A percentile compares a stretch with the other conserved stretches of the same genome.
These are phyloP conservation scores for Pemphredon lugubris DNA, from an alignment of 2,888 invertebrate genomes.

Conservation along the genomic window DNA sequence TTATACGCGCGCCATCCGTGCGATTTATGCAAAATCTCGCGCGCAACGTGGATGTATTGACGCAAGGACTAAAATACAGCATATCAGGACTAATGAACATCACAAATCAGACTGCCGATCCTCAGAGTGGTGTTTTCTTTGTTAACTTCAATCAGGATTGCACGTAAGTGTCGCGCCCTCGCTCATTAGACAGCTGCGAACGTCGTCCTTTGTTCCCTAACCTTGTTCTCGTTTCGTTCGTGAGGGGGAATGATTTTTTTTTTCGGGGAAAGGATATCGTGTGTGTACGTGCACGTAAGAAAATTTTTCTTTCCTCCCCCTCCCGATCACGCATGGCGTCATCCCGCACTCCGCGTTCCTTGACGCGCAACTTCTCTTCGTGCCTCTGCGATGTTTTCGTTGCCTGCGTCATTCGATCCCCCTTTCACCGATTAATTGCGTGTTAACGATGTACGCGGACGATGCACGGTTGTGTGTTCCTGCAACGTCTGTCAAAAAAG, in stretches of 20 bases:
- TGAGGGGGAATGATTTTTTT: background rate
- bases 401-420: constrained; percentile 45
- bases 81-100: constrained; percentile 91
- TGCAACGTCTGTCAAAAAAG: background rate
- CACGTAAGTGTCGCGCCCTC: constrained; percentile 89
- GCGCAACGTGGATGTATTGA: constrained; percentile 81
- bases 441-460: constrained; percentile 46
- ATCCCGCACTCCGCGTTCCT: background rate
- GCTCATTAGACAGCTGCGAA: constrained; percentile 8
- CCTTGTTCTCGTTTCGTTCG: constrained; percentile 28
- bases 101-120: constrained; percentile 89
- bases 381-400: constrained; percentile 32
- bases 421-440: constrained; percentile 67
- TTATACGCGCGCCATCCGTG: constrained; percentile 52
- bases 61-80: constrained; percentile 81
- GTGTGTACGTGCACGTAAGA: background rate
- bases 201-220: constrained; percentile 54
- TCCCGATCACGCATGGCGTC: background rate
- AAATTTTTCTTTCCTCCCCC: background rate
- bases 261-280: background rate
- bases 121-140: constrained; percentile 92
- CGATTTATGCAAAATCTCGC: constrained; percentile 81
- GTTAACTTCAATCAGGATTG: constrained; percentile 99
- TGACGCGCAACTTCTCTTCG: background rate
- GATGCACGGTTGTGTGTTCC: background rate